Conservation (phyloP, 1,140 invertebrate species). For the Armadillidium nasatum region DNA sequence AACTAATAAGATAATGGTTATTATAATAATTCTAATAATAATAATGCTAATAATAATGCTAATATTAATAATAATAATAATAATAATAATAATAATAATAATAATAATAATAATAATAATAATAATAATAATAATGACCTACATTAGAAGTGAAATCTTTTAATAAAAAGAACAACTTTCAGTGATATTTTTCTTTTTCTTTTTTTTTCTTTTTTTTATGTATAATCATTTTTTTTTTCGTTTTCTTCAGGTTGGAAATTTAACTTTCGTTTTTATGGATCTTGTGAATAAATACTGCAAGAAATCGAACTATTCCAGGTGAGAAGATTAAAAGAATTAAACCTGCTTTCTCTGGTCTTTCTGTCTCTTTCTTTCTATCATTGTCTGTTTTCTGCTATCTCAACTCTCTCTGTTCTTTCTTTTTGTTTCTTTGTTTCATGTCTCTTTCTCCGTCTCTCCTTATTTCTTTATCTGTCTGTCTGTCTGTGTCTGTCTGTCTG, state of each 20-base stretch:
- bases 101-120: neutral
- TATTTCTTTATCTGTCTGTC: no score
- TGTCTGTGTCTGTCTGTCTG: no score
- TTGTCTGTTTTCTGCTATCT: no score
- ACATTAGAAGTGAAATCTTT: neutral
- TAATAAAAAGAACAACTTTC: neutral
- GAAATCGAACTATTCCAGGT: neutral
- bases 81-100: no score
- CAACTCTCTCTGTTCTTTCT: no score
- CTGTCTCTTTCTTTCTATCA: no score
- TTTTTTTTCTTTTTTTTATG: neutral
- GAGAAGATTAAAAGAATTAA: no score
- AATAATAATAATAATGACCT: neutral
- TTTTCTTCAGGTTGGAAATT: neutral
- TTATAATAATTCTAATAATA: neutral
- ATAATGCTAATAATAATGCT: neutral
- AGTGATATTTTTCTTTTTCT: neutral
- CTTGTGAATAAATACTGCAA: neutral
- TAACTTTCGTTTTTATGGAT: neutral
- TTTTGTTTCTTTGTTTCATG: no score
- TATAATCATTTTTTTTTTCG: neutral
- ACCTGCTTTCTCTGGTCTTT: no score
- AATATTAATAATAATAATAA: constrained; percentile 2
- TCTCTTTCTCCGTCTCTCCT: no score
- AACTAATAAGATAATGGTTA: no score